These are phyloP conservation scores for Oreochromis grahami DNA, from an alignment of 2,797 vertebrate species.

Conservation along the genomic window DNA sequence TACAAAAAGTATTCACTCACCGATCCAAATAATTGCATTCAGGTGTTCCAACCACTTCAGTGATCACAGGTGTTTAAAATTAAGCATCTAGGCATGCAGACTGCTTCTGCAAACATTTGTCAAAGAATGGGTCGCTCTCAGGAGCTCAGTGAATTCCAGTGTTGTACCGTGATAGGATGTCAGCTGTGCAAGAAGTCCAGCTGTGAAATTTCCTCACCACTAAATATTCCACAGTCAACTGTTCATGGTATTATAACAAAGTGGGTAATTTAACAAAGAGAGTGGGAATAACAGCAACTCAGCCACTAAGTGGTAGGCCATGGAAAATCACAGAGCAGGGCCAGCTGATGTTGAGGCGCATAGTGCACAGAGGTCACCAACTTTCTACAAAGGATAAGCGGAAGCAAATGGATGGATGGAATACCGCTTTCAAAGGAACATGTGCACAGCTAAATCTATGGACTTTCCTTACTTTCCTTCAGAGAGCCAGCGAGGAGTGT, in stretches of 20 bases:
- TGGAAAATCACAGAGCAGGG: neutral
- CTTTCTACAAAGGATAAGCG: neutral
- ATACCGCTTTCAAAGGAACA: neutral
- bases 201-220: neutral
- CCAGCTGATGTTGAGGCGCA: neutral
- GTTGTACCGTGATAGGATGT: neutral
- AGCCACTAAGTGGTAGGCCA: neutral
- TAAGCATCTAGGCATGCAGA: neutral
- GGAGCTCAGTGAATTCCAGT: neutral
- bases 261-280: neutral
- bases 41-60: neutral
- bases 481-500: neutral
- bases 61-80: neutral
- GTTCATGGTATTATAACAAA: neutral
- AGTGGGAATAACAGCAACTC: neutral
- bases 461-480: neutral
- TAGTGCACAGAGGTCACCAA: neutral
- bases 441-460: neutral
- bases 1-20: neutral
- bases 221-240: neutral
- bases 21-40: neutral
- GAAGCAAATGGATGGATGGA: too few species aligned
- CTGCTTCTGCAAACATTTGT: neutral
- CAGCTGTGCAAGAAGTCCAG: neutral
- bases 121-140: neutral